Conservation (phyloP, 2,888 invertebrate genomes). For the Neoaliturus tenellus region DNA sequence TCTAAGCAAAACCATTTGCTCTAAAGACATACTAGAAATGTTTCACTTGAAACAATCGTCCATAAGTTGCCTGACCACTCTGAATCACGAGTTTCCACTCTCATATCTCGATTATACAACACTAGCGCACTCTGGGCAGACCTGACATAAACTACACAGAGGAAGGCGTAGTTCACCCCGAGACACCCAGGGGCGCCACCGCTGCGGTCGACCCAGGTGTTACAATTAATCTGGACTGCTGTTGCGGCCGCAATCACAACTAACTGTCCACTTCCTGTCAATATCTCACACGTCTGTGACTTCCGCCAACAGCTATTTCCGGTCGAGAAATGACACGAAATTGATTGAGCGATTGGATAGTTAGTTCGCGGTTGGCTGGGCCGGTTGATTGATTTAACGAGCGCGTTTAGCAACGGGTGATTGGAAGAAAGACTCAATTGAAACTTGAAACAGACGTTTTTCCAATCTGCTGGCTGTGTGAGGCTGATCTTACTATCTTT, state of each 20-base stretch:
- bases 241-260: conserved; percentile 1
- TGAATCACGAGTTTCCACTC: too few species aligned
- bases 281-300: conserved; percentile 30
- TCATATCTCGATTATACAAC: background rate
- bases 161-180: background rate
- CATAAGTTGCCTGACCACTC: too few species aligned
- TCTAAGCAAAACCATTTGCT: too few species aligned
- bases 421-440: background rate
- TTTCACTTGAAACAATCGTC: too few species aligned
- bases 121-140: background rate
- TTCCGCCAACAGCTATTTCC: background rate
- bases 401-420: background rate
- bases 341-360: conserved; percentile 9
- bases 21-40: too few species aligned
- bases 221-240: background rate
- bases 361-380: background rate
- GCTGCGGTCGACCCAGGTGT: background rate
- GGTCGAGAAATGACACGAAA: background rate
- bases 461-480: background rate
- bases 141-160: background rate
- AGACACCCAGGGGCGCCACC: background rate
- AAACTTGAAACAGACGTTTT: background rate
- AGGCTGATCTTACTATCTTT: too few species aligned
- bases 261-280: background rate
- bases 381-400: background rate